These are phyloP conservation scores for Perodicticus potto DNA, from an alignment of 2,797 vertebrate genomes.

Conservation along the genomic window DNA sequence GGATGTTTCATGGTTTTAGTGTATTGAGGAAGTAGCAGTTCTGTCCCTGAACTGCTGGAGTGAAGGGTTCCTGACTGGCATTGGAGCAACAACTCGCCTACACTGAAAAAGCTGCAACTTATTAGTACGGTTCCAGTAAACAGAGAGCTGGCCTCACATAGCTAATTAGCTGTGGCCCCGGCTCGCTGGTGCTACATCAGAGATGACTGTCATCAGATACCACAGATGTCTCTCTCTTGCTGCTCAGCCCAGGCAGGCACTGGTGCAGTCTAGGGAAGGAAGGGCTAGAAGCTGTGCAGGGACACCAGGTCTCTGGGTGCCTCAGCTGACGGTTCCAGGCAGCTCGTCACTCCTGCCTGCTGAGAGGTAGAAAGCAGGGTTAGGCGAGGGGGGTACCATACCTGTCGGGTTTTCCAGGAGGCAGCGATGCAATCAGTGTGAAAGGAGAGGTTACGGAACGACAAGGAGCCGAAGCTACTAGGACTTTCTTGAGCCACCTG, in stretches of 20 bases:
- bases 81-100: constrained; percentile 40
- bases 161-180: constrained; percentile 74
- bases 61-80: constrained; percentile 41
- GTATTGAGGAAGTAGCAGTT: neutral
- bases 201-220: constrained; percentile 63
- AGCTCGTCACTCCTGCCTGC: constrained; percentile 67
- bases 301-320: constrained; percentile 60
- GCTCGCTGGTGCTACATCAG: constrained; percentile 55
- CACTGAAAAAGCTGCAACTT: constrained; percentile 49
- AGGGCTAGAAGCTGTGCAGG: neutral
- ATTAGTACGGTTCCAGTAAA: constrained; percentile 59
- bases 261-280: constrained; percentile 47
- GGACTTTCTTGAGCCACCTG: constrained; percentile 62
- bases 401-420: constrained; percentile 72
- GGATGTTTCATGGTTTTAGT: neutral
- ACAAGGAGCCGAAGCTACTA: constrained; percentile 49
- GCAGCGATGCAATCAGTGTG: constrained; percentile 78
- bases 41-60: constrained; percentile 43
- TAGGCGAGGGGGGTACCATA: constrained; percentile 75
- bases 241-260: constrained; percentile 56
- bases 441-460: constrained; percentile 72
- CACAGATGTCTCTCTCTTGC: constrained; percentile 58
- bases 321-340: constrained; percentile 69
- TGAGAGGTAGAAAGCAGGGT: constrained; percentile 67
- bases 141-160: constrained; percentile 51